phyloP scores from a whole-genome alignment of 2,888 invertebrate species.

The Cremastinae sp. region DNA sequence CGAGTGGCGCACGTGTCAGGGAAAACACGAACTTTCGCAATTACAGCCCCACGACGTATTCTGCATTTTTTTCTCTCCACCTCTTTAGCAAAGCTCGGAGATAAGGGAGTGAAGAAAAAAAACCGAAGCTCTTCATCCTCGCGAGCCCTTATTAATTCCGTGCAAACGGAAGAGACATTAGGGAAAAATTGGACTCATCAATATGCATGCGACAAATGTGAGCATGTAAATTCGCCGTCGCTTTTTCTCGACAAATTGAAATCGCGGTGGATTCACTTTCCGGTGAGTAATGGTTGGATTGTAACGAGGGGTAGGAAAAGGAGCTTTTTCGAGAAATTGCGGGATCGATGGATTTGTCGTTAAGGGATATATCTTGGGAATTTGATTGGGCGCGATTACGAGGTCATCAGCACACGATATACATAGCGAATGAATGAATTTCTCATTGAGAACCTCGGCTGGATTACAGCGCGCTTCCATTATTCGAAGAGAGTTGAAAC shows the following conservation, averaged over 20 bases:
- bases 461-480: conserved; percentile 38
- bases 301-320: neutral
- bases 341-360: conserved; percentile 25
- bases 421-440: conserved; percentile 23
- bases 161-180: neutral
- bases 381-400: conserved; percentile 10
- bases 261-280: neutral
- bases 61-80: neutral
- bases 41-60: neutral
- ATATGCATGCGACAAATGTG: conserved; percentile 9
- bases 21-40: neutral
- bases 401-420: conserved; percentile 30
- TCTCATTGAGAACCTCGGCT: conserved; percentile 1
- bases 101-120: neutral
- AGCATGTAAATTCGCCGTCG: neutral
- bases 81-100: too few species aligned
- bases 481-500: conserved; percentile 40
- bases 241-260: neutral
- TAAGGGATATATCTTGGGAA: neutral
- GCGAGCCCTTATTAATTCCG: conserved; percentile 30
- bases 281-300: neutral
- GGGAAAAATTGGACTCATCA: conserved; percentile 14
- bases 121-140: neutral
- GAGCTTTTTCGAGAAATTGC: neutral
- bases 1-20: neutral